These are phyloP conservation scores for Cettia cetti DNA, from an alignment of 2,113 vertebrate genomes.

Conservation along the genomic window DNA sequence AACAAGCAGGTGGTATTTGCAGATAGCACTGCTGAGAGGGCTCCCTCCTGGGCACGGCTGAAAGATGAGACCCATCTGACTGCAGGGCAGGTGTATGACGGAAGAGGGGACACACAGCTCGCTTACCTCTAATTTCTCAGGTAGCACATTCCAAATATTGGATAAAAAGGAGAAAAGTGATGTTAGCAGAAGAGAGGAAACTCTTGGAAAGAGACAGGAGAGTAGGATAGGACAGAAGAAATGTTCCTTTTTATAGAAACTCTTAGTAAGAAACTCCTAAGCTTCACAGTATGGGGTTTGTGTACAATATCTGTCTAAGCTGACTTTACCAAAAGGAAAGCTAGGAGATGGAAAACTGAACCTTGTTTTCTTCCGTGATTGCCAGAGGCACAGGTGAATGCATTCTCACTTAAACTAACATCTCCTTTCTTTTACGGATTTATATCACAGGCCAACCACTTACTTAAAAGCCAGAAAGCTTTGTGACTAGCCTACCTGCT, in stretches of 20 bases:
- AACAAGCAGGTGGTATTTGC: accelerated
- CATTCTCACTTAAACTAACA: neutral
- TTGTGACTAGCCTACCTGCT: neutral
- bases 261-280: no score
- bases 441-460: neutral
- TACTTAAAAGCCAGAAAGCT: neutral
- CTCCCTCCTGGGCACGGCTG: accelerated
- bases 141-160: neutral
- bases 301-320: neutral
- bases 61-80: neutral
- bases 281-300: neutral
- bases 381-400: neutral
- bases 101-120: neutral
- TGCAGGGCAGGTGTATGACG: neutral
- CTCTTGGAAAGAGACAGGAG: neutral
- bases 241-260: neutral
- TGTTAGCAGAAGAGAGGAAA: neutral
- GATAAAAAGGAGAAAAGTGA: neutral
- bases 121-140: neutral
- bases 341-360: neutral
- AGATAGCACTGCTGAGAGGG: neutral
- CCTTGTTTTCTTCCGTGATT: neutral
- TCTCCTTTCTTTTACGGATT: neutral
- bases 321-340: neutral
- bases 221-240: neutral